A percentile compares a stretch with the other conserved stretches of the same genome.
Evolutionary conservation across 2,113 vertebrate species (phyloP).

Genomic region (Callopanchax toddi): DNA sequence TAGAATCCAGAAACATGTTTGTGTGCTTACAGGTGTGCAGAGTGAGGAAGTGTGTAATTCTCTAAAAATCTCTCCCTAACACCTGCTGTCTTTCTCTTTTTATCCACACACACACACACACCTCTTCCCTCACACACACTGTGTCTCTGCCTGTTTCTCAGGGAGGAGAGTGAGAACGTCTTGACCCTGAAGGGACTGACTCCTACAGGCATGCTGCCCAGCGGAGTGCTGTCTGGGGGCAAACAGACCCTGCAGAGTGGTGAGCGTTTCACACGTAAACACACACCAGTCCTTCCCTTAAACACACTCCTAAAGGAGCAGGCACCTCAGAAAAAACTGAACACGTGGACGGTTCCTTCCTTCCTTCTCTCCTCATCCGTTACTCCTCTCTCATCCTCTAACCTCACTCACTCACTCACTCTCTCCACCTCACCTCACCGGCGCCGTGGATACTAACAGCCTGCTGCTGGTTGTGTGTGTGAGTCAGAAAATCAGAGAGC

Average conservation of each 20-base stretch:
- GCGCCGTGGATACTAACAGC: constrained; percentile 66
- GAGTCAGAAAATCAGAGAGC: constrained; percentile 10
- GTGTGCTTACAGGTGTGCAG: constrained; percentile 31
- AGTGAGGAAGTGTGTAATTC: constrained; percentile 41
- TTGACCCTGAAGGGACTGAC: constrained; percentile 86
- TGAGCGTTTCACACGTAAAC: constrained; percentile 60
- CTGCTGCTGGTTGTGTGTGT: constrained; percentile 54
- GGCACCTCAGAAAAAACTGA: constrained; percentile 16
- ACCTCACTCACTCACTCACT: constrained; percentile 52
- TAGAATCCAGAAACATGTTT: constrained; percentile 5
- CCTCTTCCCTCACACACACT: background rate
- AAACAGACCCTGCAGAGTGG: constrained; percentile 86
- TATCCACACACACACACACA: constrained; percentile 7
- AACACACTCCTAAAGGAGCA: constrained; percentile 27
- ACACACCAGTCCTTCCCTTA: constrained; percentile 3
- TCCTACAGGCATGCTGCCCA: constrained; percentile 85
- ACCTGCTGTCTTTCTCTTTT: constrained; percentile 9
- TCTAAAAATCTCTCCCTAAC: constrained; percentile 24
- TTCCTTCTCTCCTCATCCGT: constrained; percentile 40
- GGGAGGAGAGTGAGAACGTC: constrained; percentile 87
- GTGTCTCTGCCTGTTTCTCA: constrained; percentile 42
- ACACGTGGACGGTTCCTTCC: constrained; percentile 41
- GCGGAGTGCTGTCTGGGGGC: constrained; percentile 83
- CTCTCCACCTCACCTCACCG: constrained; percentile 57
- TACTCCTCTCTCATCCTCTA: constrained; percentile 47